phyloP scores from a whole-genome alignment of 1,140 invertebrate species.

The Zaprionus inermis region DNA sequence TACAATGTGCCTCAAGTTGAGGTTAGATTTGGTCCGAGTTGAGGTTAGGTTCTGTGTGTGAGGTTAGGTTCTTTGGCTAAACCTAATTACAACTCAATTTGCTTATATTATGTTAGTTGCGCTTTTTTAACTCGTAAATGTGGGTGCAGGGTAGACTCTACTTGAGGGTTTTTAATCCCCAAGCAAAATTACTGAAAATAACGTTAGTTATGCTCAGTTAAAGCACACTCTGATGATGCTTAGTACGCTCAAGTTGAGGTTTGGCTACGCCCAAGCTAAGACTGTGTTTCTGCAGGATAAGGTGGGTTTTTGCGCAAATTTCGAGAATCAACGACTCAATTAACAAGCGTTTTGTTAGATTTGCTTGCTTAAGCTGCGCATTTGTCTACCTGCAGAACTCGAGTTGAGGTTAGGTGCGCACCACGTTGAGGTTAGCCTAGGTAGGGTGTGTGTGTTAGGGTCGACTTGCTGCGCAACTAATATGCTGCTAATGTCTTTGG shows the following conservation, averaged over 20 bases:
- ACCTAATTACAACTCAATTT: conserved; percentile 58
- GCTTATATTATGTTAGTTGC: neutral
- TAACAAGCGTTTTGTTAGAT: conserved; percentile 17
- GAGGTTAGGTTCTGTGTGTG: conserved; percentile 1
- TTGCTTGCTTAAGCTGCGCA: conserved; percentile 46
- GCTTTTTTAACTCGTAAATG: neutral
- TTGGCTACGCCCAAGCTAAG: neutral
- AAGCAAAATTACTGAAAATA: neutral
- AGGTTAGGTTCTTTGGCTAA: neutral
- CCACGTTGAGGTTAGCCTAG: conserved; percentile 29
- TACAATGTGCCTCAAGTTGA: neutral
- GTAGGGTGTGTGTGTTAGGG: neutral
- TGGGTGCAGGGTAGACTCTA: neutral
- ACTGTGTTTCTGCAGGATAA: neutral
- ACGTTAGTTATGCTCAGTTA: neutral
- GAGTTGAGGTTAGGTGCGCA: conserved; percentile 25
- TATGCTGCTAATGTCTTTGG: conserved; percentile 75
- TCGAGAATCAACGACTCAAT: neutral
- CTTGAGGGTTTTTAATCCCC: neutral
- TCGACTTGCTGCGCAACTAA: conserved; percentile 55
- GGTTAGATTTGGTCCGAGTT: neutral
- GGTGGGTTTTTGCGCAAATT: neutral
- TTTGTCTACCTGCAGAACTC: neutral
- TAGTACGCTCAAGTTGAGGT: neutral
- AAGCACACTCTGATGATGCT: neutral